Conservation (phyloP, 2,888 invertebrate species). For the Margaritifera margaritifera region DNA sequence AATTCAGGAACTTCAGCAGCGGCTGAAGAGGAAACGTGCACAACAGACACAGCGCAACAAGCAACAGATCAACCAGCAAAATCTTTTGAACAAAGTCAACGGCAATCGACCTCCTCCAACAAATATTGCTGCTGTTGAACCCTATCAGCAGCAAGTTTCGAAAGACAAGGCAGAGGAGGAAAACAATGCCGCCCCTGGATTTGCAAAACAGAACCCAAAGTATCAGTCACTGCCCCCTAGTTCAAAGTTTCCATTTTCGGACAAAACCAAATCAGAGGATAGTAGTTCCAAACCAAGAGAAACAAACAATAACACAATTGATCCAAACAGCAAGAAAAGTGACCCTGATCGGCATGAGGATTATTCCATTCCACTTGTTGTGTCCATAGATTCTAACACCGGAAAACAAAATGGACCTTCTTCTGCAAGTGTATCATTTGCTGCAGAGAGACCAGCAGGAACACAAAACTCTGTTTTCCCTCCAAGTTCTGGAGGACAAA, state of each 20-base stretch:
- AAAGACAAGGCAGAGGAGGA: conserved; percentile 48
- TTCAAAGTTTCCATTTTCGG: conserved; percentile 80
- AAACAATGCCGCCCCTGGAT: conserved; percentile 71
- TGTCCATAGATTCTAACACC: conserved; percentile 33
- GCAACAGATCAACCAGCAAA: conserved; percentile 30
- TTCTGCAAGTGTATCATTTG: conserved; percentile 5
- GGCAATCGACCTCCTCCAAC: conserved; percentile 35
- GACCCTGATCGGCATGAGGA: conserved; percentile 39
- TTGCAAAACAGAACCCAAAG: conserved; percentile 90
- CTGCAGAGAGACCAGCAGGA: too few relatives aligned
- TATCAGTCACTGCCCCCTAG: conserved; percentile 93
- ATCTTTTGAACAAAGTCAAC: conserved; percentile 35
- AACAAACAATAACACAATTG: conserved; percentile 41
- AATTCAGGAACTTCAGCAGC: conserved; percentile 93
- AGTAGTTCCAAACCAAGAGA: conserved; percentile 22
- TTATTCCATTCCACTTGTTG: conserved; percentile 40
- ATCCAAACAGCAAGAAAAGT: conserved; percentile 19
- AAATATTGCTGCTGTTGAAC: conserved; percentile 73
- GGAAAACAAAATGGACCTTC: conserved; percentile 35
- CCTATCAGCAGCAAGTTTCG: conserved; percentile 65
- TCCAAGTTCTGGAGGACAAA: too few relatives aligned
- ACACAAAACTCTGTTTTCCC: too few relatives aligned
- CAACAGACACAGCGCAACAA: conserved; percentile 75
- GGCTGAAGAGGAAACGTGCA: conserved; percentile 90
- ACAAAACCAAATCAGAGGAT: conserved; percentile 24